phyloP scores from a whole-genome alignment of 1,140 invertebrate genomes.

The Fopius arisanus region DNA sequence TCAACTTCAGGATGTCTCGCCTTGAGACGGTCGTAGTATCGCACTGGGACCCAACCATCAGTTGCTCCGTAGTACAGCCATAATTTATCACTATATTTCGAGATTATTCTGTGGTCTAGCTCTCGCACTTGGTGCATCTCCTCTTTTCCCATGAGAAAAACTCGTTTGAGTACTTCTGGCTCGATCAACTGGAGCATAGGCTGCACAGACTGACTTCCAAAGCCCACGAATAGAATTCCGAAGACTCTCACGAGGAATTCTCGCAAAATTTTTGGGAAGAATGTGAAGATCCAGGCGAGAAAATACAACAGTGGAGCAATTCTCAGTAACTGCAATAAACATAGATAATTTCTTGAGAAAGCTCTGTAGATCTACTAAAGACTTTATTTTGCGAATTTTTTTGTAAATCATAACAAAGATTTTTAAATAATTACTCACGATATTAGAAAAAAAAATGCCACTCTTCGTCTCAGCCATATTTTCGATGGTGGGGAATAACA shows the following conservation, averaged over 20 bases:
- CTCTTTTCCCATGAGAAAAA: constrained; percentile 70
- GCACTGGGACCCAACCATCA: constrained; percentile 79
- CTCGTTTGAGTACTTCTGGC: constrained; percentile 63
- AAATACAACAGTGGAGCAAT: constrained; percentile 67
- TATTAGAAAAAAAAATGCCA: constrained; percentile 69
- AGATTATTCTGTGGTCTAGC: constrained; percentile 66
- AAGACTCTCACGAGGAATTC: constrained; percentile 64
- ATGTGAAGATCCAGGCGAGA: constrained; percentile 68
- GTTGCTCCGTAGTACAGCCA: constrained; percentile 79
- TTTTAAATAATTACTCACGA: constrained; percentile 64
- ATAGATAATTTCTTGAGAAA: neutral
- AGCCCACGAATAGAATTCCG: constrained; percentile 58
- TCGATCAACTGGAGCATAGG: constrained; percentile 66
- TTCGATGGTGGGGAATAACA: constrained; percentile 86
- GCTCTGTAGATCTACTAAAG: too few species aligned
- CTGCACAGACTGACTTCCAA: constrained; percentile 57
- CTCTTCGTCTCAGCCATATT: constrained; percentile 76
- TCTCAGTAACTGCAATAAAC: constrained; percentile 52
- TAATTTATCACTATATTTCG: constrained; percentile 68
- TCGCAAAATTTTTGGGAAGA: constrained; percentile 68
- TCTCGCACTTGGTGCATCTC: constrained; percentile 71
- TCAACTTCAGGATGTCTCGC: constrained; percentile 69
- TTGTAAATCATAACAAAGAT: too few species aligned
- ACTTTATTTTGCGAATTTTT: too few species aligned
- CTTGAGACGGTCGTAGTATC: constrained; percentile 72